Conservation (phyloP, 2,113 vertebrate species). For the Tretioscincus oriximinensis region DNA sequence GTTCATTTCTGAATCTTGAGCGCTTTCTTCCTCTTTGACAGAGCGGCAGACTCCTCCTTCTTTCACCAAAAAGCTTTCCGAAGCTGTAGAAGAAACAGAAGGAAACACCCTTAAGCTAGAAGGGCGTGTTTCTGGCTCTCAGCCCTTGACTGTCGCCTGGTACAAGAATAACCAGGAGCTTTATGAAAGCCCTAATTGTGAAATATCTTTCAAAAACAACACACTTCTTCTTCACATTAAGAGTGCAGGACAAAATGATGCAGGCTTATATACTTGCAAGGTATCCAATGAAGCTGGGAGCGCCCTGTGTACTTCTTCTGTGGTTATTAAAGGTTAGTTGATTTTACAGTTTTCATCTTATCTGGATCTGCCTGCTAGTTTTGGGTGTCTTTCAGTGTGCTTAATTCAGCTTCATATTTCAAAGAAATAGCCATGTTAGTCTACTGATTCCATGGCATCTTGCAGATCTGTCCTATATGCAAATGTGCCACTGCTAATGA, state of each 20-base stretch:
- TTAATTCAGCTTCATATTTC: background rate
- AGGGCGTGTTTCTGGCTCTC: constrained; percentile 88
- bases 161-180: constrained; percentile 86
- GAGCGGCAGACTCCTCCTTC: constrained; percentile 89
- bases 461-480: too few relatives aligned
- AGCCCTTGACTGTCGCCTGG: constrained; percentile 88
- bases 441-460: too few relatives aligned
- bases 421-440: too few relatives aligned
- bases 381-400: background rate
- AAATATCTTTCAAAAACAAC: constrained; percentile 91
- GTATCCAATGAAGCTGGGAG: constrained; percentile 90
- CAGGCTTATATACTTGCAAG: constrained; percentile 87
- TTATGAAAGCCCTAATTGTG: constrained; percentile 79
- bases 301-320: constrained; percentile 78
- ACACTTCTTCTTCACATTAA: constrained; percentile 83
- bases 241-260: constrained; percentile 75
- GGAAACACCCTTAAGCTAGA: constrained; percentile 91
- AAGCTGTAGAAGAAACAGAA: constrained; percentile 87
- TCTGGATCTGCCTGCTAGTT: background rate
- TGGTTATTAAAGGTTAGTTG: constrained; percentile 87
- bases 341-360: constrained; percentile 10
- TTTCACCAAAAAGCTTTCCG: constrained; percentile 93
- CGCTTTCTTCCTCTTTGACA: constrained; percentile 63
- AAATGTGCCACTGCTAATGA: too few relatives aligned
- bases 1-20: constrained; percentile 19